A percentile compares a stretch with the other conserved stretches of the same genome.
Conservation (phyloP, 2,888 invertebrate genomes). For the Drosophila ezoana region DNA sequence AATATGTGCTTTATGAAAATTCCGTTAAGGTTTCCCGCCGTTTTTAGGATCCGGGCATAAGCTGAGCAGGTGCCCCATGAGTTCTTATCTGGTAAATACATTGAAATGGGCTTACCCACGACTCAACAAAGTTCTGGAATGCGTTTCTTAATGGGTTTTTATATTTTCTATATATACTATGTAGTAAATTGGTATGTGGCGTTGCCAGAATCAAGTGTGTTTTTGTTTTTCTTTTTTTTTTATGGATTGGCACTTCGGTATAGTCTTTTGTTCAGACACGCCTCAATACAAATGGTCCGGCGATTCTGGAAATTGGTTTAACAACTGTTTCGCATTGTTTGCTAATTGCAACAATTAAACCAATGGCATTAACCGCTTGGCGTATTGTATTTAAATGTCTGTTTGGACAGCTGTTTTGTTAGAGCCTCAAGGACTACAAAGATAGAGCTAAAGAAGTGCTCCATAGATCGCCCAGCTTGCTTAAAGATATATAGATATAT, state of each 20-base stretch:
- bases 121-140: background rate
- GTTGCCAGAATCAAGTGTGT: background rate
- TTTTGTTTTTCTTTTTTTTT: background rate
- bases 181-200: background rate
- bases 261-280: conserved; percentile 32
- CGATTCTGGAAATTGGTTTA: conserved; percentile 53
- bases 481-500: conserved; percentile 12
- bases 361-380: conserved; percentile 41
- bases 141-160: background rate
- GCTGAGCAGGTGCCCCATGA: background rate
- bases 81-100: background rate
- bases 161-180: background rate
- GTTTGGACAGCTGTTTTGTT: conserved; percentile 62
- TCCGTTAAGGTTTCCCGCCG: no score
- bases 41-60: background rate
- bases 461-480: conserved; percentile 18
- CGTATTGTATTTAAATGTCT: conserved; percentile 37
- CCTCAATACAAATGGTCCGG: conserved; percentile 37
- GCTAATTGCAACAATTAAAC: conserved; percentile 61
- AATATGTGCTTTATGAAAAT: no score
- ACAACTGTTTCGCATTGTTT: conserved; percentile 64
- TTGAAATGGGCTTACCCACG: no score
- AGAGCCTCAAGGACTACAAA: conserved; percentile 25
- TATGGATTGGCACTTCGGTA: conserved; percentile 6
- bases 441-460: conserved; percentile 22